These are phyloP conservation scores for Lottia scabra DNA, from an alignment of 2,888 invertebrate genomes.

Conservation along the genomic window DNA sequence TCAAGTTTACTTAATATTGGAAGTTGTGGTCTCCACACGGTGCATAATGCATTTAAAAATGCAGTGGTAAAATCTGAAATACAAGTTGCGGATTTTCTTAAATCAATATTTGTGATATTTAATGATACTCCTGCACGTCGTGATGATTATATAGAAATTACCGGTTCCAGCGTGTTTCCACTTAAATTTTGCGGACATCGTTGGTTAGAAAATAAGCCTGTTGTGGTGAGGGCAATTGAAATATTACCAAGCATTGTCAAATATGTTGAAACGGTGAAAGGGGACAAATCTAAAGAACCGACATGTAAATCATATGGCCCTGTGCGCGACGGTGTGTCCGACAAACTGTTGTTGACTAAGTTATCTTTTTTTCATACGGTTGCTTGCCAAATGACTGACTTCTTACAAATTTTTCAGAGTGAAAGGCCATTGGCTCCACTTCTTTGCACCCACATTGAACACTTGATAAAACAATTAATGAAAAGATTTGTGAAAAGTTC, in stretches of 20 bases:
- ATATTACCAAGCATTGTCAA: conserved; percentile 20
- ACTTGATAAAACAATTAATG: too few species aligned
- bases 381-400: too few species aligned
- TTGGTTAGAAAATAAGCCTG: conserved; percentile 40
- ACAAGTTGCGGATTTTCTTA: conserved; percentile 39
- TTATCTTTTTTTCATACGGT: too few species aligned
- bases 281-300: too few species aligned
- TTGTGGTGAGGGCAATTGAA: conserved; percentile 27
- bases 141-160: conserved; percentile 39
- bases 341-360: too few species aligned
- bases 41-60: conserved; percentile 40
- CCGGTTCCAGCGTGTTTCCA: conserved; percentile 41
- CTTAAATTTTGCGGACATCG: conserved; percentile 44
- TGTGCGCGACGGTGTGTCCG: too few species aligned
- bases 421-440: too few species aligned
- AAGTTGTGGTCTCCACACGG: conserved; percentile 36
- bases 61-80: conserved; percentile 27
- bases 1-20: conserved; percentile 33
- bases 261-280: conserved; percentile 32
- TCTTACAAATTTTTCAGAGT: too few species aligned
- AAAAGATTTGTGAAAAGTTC: too few species aligned
- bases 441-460: too few species aligned
- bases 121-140: conserved; percentile 51
- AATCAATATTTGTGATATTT: conserved; percentile 50
- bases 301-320: too few species aligned